Base-by-base conservation (phyloP, 2,888 invertebrate species). In the Augochlorella aurata region DNA sequence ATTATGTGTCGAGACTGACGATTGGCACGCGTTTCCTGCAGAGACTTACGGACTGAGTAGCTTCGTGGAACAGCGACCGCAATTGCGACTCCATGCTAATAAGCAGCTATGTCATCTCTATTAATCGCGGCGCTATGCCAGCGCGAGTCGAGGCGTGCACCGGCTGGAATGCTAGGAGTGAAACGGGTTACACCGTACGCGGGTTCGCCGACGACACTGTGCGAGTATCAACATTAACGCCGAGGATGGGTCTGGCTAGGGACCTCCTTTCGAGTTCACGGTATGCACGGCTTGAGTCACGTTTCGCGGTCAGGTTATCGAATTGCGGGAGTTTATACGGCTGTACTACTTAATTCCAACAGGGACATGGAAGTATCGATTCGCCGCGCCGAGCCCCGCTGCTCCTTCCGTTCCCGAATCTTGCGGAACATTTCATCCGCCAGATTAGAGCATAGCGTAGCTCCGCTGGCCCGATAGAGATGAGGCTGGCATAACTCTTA, bases 91-190 rank as follows among this genome's bases (percentile, higher is more conserved):
- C 72, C 75, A 84, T 74, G 69, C 69, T 82, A 86, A 87, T 84
- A 78, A 85, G 85, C 84, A 74, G 72, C 77, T 85, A 79, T 86
- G 87, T 82, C 88, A 81, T 83, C 83, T 88, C 84, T 84, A 83
- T 87, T 89, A 88, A 83, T 88, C 82, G 81, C 70, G 68, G 29
- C 49, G 69, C 68, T 54, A 58, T 54, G 52, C 50, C 24, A 67
- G 45, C 12, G 66, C 24, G 24, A 16, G 24, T 58, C 12, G 66
- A 78, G 76, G 69, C 77, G 83, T 86, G 72, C 47, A 61, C 63
- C 69, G 47, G 58, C 67, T 76, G 81, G 79, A 75, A 81, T 83
- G 88, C 45, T 78, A 76, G 58, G 73, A 81, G 81, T 81, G 81
- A 79, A 77, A 75, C 54, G 78, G 75, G 77, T 79, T 71, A 74